Percentiles rank a stretch among this genome's conserved stretches.
These are phyloP conservation scores for Piezodorus guildinii DNA, from an alignment of 1,140 invertebrate genomes.

Conservation along the genomic window DNA sequence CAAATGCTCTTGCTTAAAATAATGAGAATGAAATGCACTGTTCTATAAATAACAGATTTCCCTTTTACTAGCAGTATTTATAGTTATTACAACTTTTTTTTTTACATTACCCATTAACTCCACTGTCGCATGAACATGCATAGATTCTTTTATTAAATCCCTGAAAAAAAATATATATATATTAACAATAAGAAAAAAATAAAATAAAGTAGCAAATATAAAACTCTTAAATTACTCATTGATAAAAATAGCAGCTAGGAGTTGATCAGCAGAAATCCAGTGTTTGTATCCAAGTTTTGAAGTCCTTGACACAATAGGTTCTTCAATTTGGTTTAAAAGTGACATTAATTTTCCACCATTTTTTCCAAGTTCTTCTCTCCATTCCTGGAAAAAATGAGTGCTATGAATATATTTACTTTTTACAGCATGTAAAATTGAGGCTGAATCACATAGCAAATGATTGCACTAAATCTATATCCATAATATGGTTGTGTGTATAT, in stretches of 20 bases:
- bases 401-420: no score
- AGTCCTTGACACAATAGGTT: conserved; percentile 10
- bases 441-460: no score
- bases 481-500: no score
- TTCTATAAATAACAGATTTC: no score
- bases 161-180: neutral
- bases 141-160: neutral
- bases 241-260: conserved; percentile 20
- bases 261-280: conserved; percentile 23
- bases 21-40: no score
- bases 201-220: no score
- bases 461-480: no score
- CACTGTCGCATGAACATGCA: conserved; percentile 3
- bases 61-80: no score
- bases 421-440: no score
- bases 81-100: no score
- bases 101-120: conserved; percentile 8
- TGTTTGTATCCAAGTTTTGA: conserved; percentile 12
- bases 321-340: conserved; percentile 23
- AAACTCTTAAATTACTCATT: neutral
- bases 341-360: conserved; percentile 10
- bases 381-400: conserved; percentile 15
- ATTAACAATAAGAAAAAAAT: no score
- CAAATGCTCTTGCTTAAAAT: no score
- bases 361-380: conserved; percentile 15